Conservation (phyloP, 2,888 invertebrate genomes). For the Nebria salina region DNA sequence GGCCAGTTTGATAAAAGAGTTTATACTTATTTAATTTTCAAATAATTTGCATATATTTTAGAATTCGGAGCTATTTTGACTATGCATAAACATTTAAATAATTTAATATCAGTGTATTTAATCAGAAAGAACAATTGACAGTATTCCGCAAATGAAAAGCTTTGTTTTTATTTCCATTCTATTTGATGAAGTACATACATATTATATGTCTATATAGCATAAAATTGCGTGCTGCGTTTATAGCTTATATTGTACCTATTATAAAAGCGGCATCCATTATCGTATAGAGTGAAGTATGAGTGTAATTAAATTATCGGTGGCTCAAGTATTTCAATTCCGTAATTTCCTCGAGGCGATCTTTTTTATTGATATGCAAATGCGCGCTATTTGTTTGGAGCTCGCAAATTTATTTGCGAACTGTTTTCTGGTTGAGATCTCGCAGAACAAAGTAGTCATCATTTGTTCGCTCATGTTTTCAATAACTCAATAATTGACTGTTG, state of each 20-base stretch:
- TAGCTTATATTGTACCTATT: background rate
- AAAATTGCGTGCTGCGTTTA: background rate
- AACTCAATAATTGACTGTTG: slow-evolving; percentile 7
- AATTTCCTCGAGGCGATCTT: slow-evolving; percentile 37
- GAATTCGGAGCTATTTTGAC: too few species aligned
- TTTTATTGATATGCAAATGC: slow-evolving; percentile 44
- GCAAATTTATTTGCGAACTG: slow-evolving; percentile 31
- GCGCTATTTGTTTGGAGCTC: slow-evolving; percentile 31
- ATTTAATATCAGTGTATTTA: background rate
- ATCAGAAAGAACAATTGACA: too few species aligned
- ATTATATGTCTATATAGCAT: slow-evolving; percentile 8
- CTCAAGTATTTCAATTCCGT: slow-evolving; percentile 39
- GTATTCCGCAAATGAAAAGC: too few species aligned
- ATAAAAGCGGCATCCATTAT: background rate
- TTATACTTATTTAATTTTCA: too few species aligned
- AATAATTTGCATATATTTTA: too few species aligned
- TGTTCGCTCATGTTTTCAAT: background rate
- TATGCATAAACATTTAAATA: background rate
- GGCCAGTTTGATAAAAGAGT: too few species aligned
- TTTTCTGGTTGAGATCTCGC: background rate
- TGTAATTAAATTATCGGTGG: slow-evolving; percentile 35
- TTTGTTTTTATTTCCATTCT: too few species aligned
- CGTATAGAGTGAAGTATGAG: slow-evolving; percentile 16
- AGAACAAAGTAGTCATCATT: background rate
- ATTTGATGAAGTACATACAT: background rate